Conservation (phyloP, 2,113 vertebrate genomes). For the Bubo bubo region DNA sequence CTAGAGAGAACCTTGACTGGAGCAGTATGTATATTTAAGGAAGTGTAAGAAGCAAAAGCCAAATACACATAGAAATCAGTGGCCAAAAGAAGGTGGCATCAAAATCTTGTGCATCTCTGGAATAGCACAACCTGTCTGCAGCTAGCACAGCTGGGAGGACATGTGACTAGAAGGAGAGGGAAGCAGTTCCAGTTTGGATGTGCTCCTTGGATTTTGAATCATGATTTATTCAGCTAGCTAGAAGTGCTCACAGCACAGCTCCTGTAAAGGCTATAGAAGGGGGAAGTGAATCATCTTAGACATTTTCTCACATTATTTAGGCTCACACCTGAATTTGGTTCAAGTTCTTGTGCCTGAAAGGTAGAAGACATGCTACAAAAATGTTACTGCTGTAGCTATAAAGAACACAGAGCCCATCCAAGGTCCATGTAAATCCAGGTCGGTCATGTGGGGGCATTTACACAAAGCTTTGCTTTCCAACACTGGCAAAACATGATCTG, state of each 20-base stretch:
- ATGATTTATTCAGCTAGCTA: not conserved
- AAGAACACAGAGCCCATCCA: not conserved
- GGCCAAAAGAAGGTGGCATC: not conserved
- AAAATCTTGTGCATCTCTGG: not conserved
- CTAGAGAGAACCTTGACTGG: not conserved
- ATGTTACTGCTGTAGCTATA: not conserved
- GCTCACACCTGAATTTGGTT: not conserved
- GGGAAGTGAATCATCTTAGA: not conserved
- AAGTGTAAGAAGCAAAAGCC: not conserved
- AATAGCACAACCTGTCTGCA: not conserved
- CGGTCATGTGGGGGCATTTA: not conserved
- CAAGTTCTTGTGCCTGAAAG: not conserved
- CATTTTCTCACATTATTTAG: not conserved
- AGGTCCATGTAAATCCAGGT: not conserved
- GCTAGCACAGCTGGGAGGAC: not conserved
- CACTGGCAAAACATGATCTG: not conserved
- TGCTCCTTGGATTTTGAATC: not conserved
- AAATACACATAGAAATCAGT: not conserved
- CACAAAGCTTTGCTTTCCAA: not conserved
- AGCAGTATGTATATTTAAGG: not conserved
- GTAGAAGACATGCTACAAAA: not conserved
- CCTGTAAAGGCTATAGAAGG: not conserved
- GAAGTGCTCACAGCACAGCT: not conserved
- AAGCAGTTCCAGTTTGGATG: not conserved
- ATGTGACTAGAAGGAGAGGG: not conserved